phyloP scores from a whole-genome alignment of 1,140 invertebrate genomes.

The Acyrthosiphon pisum region DNA sequence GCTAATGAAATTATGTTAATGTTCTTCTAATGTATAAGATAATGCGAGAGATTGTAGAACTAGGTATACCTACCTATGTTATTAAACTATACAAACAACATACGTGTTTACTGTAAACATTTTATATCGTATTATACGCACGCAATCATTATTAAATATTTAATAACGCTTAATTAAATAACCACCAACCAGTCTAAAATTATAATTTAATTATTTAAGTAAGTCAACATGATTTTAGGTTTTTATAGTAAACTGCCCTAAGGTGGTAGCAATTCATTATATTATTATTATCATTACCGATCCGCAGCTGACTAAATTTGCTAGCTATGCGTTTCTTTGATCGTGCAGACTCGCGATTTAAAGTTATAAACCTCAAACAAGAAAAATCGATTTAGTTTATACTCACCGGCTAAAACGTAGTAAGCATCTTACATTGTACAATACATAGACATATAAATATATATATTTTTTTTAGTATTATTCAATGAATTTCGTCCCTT shows the following conservation, averaged over 20 bases:
- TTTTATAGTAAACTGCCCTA: neutral
- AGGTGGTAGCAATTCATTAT: neutral
- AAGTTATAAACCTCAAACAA: neutral
- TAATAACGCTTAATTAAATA: neutral
- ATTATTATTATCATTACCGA: neutral
- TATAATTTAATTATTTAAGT: neutral
- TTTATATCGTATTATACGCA: neutral
- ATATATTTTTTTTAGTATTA: neutral
- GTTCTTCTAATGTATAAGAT: neutral
- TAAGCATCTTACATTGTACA: neutral
- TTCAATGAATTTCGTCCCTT: neutral
- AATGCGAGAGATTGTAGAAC: neutral
- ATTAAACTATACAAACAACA: neutral
- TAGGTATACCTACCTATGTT: neutral
- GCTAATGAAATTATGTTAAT: neutral
- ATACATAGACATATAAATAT: neutral
- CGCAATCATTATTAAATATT: neutral
- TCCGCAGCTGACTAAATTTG: neutral
- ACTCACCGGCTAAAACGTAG: neutral
- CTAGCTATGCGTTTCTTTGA: neutral
- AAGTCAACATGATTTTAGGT: neutral
- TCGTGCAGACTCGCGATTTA: neutral
- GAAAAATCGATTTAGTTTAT: neutral
- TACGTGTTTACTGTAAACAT: neutral
- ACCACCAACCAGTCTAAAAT: neutral